phyloP scores from a whole-genome alignment of 2,797 vertebrate genomes.

The Spatula versicolor region DNA sequence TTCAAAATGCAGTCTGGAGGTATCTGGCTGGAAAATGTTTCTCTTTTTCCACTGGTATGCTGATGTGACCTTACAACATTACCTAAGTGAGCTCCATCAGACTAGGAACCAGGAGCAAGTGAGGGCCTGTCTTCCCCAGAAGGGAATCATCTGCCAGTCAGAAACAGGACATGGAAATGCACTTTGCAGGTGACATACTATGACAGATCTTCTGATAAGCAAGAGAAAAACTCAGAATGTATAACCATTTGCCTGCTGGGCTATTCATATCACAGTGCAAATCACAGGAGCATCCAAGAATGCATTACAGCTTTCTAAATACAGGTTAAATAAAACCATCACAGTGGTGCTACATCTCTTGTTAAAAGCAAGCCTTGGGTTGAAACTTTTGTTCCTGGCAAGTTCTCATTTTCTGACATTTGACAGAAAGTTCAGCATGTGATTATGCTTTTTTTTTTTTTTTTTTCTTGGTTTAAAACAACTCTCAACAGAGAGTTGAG shows the following conservation, averaged over 20 bases:
- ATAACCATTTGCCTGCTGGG: not conserved
- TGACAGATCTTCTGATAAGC: not conserved
- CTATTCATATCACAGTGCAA: not conserved
- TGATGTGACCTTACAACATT: not conserved
- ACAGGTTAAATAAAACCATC: not conserved
- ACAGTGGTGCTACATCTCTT: not conserved
- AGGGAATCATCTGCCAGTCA: not conserved
- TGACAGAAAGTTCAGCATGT: not conserved
- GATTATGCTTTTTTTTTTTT: not conserved
- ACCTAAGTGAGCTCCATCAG: not conserved
- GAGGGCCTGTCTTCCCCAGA: not conserved
- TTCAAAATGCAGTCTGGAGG: not conserved
- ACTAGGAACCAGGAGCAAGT: not conserved
- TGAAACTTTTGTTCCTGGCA: not conserved
- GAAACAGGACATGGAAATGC: not conserved
- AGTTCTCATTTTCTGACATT: constrained; percentile 18
- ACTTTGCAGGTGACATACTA: not conserved
- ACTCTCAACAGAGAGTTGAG: not conserved
- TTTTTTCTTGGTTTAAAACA: not conserved
- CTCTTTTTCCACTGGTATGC: not conserved
- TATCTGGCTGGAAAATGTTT: not conserved
- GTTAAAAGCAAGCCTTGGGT: not conserved
- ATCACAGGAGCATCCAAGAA: not conserved
- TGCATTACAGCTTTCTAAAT: not conserved
- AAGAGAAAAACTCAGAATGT: not conserved